Evolutionary conservation across 1,140 invertebrate species (phyloP), one percentile per base, ranked within the genome.

Genomic region (Macrosteles quadrilineatus): DNA sequence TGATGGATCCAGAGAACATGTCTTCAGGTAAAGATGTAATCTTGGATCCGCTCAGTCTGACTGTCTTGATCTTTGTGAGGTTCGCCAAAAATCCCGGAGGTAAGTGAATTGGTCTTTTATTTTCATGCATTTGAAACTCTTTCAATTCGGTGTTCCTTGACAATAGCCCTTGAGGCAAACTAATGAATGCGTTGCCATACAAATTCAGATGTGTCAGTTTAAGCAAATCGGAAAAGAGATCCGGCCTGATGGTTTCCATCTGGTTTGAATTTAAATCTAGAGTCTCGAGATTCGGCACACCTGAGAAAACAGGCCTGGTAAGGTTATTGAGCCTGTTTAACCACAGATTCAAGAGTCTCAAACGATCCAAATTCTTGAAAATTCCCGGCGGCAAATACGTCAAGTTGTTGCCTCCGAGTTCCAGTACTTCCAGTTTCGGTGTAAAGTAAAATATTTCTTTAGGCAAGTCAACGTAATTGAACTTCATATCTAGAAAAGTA

Each of bases 231-330:
- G 80, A 78, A 73, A 90, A 90, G 40, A 88, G 79, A 62, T 85
- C 82, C 2, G 80, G 74, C 1, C 84, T 81, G 43, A 90, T 79
- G 27, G 81, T 79, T 27, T 82, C 82, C 65, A 91, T 80, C n/a
- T 83, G 79, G 76, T 90, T 90, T 6, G 79, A 80, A 72, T 84
- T 86, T 21, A 90, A 72, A 77, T 88, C 88, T 66, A 90, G 79
- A 74, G 84, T 83, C 73, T 83, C 78, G 12, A 90, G 77, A 3
- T 85, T 83, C 23, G 82, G 75, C 4, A 87, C 80, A 21, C 85
- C 84, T 31, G 83, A 81, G 69, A 90, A 90, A 59, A 84, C 80
- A 45, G 85, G 82, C 57, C 83, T 79, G 0, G 83, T 82, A 4
- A 90, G 79, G 76, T 84, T 84, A 14, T 80, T 82, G 59, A 90